Conservation (phyloP, 1,140 invertebrate species). For the Agrypnia vestita region DNA sequence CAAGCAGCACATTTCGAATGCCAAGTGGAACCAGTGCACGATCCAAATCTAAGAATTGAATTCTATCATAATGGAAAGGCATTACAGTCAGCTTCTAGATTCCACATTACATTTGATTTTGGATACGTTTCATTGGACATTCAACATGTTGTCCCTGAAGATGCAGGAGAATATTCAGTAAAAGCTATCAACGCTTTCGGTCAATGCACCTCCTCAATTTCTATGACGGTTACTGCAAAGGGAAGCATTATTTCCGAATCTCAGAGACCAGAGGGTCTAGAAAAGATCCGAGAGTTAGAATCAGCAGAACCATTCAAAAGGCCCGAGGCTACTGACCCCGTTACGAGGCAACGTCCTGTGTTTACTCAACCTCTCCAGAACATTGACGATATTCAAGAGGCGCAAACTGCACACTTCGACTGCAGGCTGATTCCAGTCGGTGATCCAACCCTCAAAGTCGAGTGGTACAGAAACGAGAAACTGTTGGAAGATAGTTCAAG, state of each 20-base stretch:
- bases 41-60: conserved; percentile 91
- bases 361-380: conserved; percentile 96
- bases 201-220: conserved; percentile 87
- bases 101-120: conserved; percentile 96
- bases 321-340: conserved; percentile 86
- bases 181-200: conserved; percentile 91
- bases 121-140: conserved; percentile 96
- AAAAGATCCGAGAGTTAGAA: conserved; percentile 95
- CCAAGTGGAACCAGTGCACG: conserved; percentile 92
- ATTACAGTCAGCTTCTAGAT: conserved; percentile 87
- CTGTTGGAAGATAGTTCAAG: conserved; percentile 94
- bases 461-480: conserved; percentile 98
- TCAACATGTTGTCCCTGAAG: conserved; percentile 90
- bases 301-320: conserved; percentile 84
- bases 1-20: conserved; percentile 93
- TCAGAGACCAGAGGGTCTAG: conserved; percentile 95
- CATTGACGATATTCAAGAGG: conserved; percentile 91
- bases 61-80: conserved; percentile 94
- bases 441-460: conserved; percentile 96
- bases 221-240: conserved; percentile 86
- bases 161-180: conserved; percentile 95
- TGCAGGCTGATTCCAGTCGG: conserved; percentile 98
- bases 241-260: conserved; percentile 94
- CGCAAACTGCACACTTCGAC: conserved; percentile 95
- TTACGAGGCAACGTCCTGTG: conserved; percentile 91